Percentiles rank a stretch among this genome's conserved stretches.
Conservation (phyloP, 1,140 invertebrate genomes). For the Conus betulinus region DNA sequence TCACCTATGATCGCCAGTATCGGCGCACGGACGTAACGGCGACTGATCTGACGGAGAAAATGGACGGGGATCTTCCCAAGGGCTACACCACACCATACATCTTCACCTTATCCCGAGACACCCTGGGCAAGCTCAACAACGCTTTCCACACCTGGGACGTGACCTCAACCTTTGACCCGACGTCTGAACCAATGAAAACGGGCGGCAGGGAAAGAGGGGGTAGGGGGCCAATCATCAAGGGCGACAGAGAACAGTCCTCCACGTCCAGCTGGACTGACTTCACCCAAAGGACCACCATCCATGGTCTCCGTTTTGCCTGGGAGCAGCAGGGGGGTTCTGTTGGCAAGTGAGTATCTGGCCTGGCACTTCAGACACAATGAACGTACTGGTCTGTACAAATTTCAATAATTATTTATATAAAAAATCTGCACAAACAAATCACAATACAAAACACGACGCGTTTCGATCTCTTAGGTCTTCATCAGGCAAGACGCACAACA, state of each 20-base stretch:
- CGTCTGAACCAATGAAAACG: background rate
- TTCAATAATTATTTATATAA: no score
- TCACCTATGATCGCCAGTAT: no score
- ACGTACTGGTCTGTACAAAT: no score
- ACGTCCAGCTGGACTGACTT: slow-evolving; percentile 19
- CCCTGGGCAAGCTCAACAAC: background rate
- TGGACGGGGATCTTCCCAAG: no score
- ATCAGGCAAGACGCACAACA: no score
- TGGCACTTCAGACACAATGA: no score
- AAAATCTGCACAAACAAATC: no score
- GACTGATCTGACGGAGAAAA: no score
- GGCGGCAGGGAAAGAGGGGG: background rate
- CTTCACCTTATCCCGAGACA: background rate
- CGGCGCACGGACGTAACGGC: no score
- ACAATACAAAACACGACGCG: no score
- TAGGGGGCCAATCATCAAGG: background rate
- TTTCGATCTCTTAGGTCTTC: no score
- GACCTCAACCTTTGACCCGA: background rate
- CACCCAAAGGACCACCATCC: slow-evolving; percentile 39
- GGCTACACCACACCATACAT: background rate
- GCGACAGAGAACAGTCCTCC: background rate
- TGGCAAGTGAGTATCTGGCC: background rate
- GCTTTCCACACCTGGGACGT: no score
- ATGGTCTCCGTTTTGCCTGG: slow-evolving; percentile 37
- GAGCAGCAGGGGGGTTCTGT: background rate